These are phyloP conservation scores for Helicoverpa zea DNA, from an alignment of 1,140 invertebrate genomes.

Conservation along the genomic window DNA sequence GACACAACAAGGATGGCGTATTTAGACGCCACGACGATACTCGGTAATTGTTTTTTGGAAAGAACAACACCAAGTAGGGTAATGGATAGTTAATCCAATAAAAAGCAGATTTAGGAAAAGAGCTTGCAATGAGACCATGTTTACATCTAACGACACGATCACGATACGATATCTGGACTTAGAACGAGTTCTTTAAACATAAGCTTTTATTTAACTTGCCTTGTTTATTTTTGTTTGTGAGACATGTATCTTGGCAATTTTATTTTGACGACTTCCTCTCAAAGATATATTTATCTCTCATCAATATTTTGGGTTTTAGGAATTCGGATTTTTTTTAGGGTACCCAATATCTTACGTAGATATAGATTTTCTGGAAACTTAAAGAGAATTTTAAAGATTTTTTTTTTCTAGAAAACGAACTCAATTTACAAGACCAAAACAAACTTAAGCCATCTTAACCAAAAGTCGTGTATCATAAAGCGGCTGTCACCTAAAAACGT, in stretches of 20 bases:
- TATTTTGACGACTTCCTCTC: no score
- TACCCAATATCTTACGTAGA: no score
- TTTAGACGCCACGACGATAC: neutral
- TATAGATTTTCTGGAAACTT: no score
- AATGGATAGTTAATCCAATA: conserved; percentile 62
- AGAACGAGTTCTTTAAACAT: neutral
- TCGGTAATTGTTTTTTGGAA: conserved; percentile 39
- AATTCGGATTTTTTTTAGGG: no score
- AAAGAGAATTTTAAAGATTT: no score
- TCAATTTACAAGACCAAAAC: neutral
- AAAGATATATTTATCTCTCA: no score
- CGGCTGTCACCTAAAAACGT: conserved; percentile 36
- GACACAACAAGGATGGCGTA: conserved; percentile 37
- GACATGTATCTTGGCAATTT: no score
- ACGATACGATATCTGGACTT: neutral
- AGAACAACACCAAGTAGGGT: conserved; percentile 47
- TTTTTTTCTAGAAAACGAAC: no score
- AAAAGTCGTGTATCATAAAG: conserved; percentile 3
- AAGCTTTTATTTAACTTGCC: neutral
- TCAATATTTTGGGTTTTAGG: no score
- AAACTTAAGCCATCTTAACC: neutral
- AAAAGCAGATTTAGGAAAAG: conserved; percentile 53
- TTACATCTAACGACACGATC: neutral
- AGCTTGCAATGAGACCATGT: neutral
- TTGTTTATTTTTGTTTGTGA: neutral